Evolutionary conservation across 1,140 invertebrate species (phyloP).

Genomic region (Onthophagus taurus): DNA sequence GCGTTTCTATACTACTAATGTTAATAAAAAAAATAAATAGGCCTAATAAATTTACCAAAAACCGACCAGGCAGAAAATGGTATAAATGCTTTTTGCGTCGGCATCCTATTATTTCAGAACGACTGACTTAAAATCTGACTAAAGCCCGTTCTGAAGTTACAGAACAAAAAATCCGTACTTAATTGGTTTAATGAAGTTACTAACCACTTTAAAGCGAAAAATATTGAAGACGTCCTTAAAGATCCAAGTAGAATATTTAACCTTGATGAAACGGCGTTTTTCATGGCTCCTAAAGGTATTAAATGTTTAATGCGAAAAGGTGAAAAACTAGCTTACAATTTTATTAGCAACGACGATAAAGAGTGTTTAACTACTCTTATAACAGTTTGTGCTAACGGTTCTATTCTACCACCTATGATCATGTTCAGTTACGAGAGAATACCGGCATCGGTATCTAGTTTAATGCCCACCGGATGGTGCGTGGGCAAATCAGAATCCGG

Average conservation of each 20-base stretch:
- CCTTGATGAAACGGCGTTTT: slow-evolving; percentile 20
- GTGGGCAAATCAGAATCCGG: slow-evolving; percentile 30
- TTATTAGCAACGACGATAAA: background rate
- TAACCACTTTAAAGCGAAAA: slow-evolving; percentile 22
- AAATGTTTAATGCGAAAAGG: slow-evolving; percentile 3
- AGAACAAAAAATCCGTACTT: slow-evolving; percentile 8
- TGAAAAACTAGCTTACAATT: slow-evolving; percentile 8
- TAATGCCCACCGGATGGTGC: slow-evolving; percentile 21
- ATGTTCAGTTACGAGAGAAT: slow-evolving; percentile 6
- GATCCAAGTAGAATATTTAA: slow-evolving; percentile 28
- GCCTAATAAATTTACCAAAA: background rate
- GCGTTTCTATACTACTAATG: too few species aligned
- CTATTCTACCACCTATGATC: background rate
- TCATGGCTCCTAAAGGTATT: slow-evolving; percentile 6
- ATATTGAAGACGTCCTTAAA: slow-evolving; percentile 24
- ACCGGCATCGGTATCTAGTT: background rate
- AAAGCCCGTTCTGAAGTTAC: slow-evolving; percentile 6
- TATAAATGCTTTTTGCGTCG: slow-evolving; percentile 26
- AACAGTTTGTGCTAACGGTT: background rate
- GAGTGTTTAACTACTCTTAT: background rate
- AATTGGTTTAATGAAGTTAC: slow-evolving; percentile 27
- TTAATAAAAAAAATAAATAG: background rate
- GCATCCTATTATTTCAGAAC: slow-evolving; percentile 24
- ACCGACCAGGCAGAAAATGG: slow-evolving; percentile 27
- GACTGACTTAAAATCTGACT: slow-evolving; percentile 19